phyloP scores from a whole-genome alignment of 2,797 vertebrate genomes.

The Falco berigora region DNA sequence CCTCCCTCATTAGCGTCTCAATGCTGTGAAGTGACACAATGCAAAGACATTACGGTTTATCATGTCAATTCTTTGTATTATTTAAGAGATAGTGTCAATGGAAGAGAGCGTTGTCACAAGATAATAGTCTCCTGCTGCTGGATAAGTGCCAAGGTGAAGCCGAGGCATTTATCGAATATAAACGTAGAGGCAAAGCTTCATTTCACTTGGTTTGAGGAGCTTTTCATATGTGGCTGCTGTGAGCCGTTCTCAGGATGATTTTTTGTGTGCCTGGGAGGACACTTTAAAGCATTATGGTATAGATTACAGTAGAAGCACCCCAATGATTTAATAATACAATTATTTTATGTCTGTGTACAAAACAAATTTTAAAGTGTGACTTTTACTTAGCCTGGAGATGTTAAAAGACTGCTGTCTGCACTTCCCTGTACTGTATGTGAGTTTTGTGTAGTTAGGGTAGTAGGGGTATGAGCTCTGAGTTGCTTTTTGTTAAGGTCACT shows the following conservation, averaged over 20 bases:
- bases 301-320: not conserved
- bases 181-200: constrained; percentile 5
- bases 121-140: constrained; percentile 48
- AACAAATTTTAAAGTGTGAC: not conserved
- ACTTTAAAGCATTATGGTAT: not conserved
- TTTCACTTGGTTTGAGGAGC: not conserved
- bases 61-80: constrained; percentile 46
- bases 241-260: not conserved
- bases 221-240: not conserved
- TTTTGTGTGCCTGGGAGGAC: not conserved
- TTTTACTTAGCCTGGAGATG: not conserved
- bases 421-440: not conserved
- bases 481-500: not conserved
- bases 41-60: constrained; percentile 21
- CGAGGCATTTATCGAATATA: constrained; percentile 10
- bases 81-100: constrained; percentile 50
- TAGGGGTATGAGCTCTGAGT: not conserved
- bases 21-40: constrained; percentile 11
- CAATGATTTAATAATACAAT: not conserved
- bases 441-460: not conserved
- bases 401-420: not conserved
- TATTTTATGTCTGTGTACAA: not conserved
- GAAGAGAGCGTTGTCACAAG: constrained; percentile 29
- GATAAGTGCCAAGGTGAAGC: constrained; percentile 36
- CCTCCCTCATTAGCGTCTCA: constrained; percentile 20